Percentiles rank a stretch among this genome's conserved stretches.
phyloP scores from a whole-genome alignment of 2,797 vertebrate species.

The Trachurus trachurus region DNA sequence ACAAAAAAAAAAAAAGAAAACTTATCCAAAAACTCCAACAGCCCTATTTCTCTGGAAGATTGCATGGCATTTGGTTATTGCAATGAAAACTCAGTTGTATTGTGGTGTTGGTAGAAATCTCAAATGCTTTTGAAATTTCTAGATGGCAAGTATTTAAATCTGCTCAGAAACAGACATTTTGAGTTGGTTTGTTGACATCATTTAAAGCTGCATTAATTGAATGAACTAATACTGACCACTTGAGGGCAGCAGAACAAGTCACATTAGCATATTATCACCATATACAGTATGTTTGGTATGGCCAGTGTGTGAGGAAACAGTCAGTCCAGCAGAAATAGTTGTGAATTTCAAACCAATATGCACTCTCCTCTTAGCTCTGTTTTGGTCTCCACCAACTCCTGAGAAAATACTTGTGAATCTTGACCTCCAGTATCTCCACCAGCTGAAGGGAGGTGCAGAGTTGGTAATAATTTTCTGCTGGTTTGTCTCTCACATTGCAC shows the following conservation, averaged over 20 bases:
- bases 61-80: background rate
- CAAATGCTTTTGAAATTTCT: background rate
- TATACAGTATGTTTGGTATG: background rate
- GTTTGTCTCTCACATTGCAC: background rate
- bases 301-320: background rate
- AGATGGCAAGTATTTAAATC: slow-evolving; percentile 33
- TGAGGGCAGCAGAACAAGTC: slow-evolving; percentile 2
- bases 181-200: background rate
- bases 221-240: background rate
- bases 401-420: background rate
- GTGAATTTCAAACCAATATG: background rate
- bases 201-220: slow-evolving; percentile 35
- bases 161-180: slow-evolving; percentile 58
- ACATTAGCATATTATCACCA: background rate
- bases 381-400: slow-evolving; percentile 20
- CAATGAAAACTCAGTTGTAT: background rate
- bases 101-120: slow-evolving; percentile 4
- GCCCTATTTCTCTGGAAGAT: no score
- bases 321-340: background rate
- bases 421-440: background rate
- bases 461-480: background rate
- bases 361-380: background rate
- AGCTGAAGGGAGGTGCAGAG: slow-evolving; percentile 24
- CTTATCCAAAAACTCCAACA: no score
- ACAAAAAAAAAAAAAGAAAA: background rate